Base-by-base conservation (phyloP, 2,888 invertebrate genomes). In the Panzeria rudis region DNA sequence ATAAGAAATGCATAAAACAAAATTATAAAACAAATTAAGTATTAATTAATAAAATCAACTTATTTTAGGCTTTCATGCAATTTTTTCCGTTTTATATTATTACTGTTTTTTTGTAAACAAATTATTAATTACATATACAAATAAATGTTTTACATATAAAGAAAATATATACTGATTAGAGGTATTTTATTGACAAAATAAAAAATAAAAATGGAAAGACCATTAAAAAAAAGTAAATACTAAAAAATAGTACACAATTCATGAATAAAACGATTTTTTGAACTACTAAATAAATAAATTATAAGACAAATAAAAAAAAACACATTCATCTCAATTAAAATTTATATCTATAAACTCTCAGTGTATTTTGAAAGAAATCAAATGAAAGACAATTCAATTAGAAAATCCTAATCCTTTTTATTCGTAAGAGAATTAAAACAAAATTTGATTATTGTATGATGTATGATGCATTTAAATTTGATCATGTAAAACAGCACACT, bases 121-220 rank as follows among this genome's bases (percentile, higher is more conserved):
- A 9, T 29, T 73, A 83, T 82, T 68, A 38, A 56, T 87, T 87
- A 87, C 87, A 88, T 88, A 13, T 11, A 41, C 15, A 89, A 90
- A 89, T 90, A 89, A 90, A 88, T 89, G 90, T 89, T 89, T 52
- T 15, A 87, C 86, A 87, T 80, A 11, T 17, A 29, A 29, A 29
- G 5, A 77, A 86, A 78, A 75, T 44, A 80, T 84, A 82, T 84
- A 84, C 86, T 86, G 86, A 84, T 83, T 86, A 83, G 87, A 86
- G 81, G 77, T 82, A 78, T 85, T 81, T 85, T 81, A 80, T 80
- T 61, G 52, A 50, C 15, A 73, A 61, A 69, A 68, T 0, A 62
- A 29, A 52, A 54, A 71, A 68, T 72, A 52, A 54, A 62, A 54
- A 77, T 82, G 61, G 83, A 41, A 54, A 77, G 77, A 72, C 59